Evolutionary conservation across 1,140 invertebrate species (phyloP), one percentile per base, ranked within the genome.

Genomic region (Bombyx mori): DNA sequence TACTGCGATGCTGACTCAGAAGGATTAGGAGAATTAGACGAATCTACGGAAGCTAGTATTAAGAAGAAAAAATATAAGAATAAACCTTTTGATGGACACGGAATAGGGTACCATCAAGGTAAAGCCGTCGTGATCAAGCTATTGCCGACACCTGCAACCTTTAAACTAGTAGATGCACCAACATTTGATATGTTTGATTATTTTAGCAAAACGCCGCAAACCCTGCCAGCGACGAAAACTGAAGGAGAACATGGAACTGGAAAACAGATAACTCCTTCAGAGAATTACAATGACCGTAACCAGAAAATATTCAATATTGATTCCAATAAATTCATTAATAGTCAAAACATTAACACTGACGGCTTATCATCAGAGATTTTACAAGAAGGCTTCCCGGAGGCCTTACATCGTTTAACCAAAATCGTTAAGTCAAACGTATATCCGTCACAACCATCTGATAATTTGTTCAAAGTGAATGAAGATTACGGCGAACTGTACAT

Each of bases 1-100:
- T 94, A 94, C 66, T 87, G 83, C 51, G 78, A 85, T 59, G 70
- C 71, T 9, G 73, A 81, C 58, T 69, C 66, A 42, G 68, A 73
- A 44, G 64, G 58, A 52, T 56, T 49, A 52, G 54, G 55, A 47
- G 61, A 55, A 10, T 64, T 69, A 18, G 74, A 76, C 52, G 63
- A 59, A 22, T 59, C 57, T 26, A n/a, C 61, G 12, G 60, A 72
- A 53, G 68, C 72, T 57, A 46, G 66, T 12, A 55, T 44, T 42
- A 79, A 73, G 57, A 81, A 79, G 63, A 74, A 77, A 52, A 71
- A 53, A n/a, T 55, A 56, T 8, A 83, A 80, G 63, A 83, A 77
- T 45, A 79, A 83, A 68, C 83, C 83, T 18, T 87, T 87, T 58
- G 69, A 79, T 55, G 83, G 83, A 10, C 80, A 79, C 9, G 83